Conservation (phyloP, 2,113 vertebrate species). For the Hucho hucho region DNA sequence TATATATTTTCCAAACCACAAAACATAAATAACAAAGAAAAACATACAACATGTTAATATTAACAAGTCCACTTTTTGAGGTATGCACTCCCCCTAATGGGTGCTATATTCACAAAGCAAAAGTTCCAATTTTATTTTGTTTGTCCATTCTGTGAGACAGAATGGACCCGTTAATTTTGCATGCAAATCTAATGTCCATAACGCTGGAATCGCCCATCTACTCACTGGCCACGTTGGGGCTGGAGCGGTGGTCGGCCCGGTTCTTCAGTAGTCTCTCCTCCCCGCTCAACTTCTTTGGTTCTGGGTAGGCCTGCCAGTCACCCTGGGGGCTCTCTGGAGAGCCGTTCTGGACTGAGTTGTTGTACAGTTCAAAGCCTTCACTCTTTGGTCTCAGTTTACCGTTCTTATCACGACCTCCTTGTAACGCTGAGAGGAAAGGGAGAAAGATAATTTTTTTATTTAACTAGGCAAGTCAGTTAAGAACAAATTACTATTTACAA, state of each 20-base stretch:
- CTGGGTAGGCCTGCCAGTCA: conserved; percentile 88
- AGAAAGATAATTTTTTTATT: too few relatives aligned
- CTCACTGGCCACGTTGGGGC: conserved; percentile 98
- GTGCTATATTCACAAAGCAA: too few relatives aligned
- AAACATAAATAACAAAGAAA: too few relatives aligned
- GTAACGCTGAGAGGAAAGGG: conserved; percentile 72
- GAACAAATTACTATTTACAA: too few relatives aligned
- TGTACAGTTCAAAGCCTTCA: conserved; percentile 96
- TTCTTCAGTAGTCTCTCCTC: conserved; percentile 93
- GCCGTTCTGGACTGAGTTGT: conserved; percentile 88
- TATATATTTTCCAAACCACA: too few relatives aligned
- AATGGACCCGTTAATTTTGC: background rate
- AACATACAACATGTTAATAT: too few relatives aligned
- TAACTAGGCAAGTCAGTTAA: too few relatives aligned
- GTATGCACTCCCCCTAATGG: too few relatives aligned
- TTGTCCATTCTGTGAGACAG: too few relatives aligned
- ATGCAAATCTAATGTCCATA: background rate
- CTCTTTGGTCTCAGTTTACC: conserved; percentile 96
- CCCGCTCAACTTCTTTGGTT: conserved; percentile 87
- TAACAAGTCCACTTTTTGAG: too few relatives aligned
- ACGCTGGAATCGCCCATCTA: background rate
- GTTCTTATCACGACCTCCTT: conserved; percentile 85
- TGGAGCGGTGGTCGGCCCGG: conserved; percentile 92
- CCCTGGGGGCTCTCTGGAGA: conserved; percentile 91
- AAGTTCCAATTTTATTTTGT: too few relatives aligned